A percentile compares a stretch with the other conserved stretches of the same genome.
These are phyloP conservation scores for Pristionchus entomophagus DNA, from an alignment of 2,888 invertebrate genomes.

Conservation along the genomic window DNA sequence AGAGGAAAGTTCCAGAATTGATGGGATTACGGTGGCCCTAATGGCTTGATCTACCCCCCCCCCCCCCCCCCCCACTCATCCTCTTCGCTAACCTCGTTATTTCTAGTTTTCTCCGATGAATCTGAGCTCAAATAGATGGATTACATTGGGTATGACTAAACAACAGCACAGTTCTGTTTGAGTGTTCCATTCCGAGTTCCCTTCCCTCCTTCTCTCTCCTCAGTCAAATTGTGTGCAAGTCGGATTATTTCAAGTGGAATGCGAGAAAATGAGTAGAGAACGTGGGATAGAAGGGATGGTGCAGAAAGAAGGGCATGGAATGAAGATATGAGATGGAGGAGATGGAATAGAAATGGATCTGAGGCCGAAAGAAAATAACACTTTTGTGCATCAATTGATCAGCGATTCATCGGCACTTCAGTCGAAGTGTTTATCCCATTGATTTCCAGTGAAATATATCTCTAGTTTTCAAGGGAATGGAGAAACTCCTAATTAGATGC, in stretches of 20 bases:
- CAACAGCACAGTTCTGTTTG: conserved; percentile 37
- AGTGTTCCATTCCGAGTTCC: conserved; percentile 34
- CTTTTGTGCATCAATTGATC: too few species aligned
- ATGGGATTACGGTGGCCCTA: conserved; percentile 25
- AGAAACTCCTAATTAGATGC: too few species aligned
- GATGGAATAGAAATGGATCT: neutral
- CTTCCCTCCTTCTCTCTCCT: neutral
- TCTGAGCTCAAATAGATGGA: conserved; percentile 38
- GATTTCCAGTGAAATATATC: too few species aligned
- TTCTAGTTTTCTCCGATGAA: conserved; percentile 34
- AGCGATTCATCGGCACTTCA: too few species aligned
- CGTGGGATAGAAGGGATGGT: neutral
- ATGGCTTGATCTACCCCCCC: conserved; percentile 7
- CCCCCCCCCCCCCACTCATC: neutral
- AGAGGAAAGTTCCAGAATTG: conserved; percentile 30
- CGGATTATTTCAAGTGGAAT: conserved; percentile 40
- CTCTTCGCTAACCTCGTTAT: neutral
- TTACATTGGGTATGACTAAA: conserved; percentile 42
- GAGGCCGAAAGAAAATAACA: too few species aligned
- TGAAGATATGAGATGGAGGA: neutral
- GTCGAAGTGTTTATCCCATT: too few species aligned
- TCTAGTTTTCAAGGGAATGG: too few species aligned
- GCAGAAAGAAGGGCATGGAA: neutral
- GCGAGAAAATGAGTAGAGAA: conserved; percentile 26
- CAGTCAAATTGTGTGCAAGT: neutral